Evolutionary conservation across 2,888 invertebrate genomes (phyloP), one percentile per base, ranked within the genome.

Genomic region (Diadegma fenestrale): DNA sequence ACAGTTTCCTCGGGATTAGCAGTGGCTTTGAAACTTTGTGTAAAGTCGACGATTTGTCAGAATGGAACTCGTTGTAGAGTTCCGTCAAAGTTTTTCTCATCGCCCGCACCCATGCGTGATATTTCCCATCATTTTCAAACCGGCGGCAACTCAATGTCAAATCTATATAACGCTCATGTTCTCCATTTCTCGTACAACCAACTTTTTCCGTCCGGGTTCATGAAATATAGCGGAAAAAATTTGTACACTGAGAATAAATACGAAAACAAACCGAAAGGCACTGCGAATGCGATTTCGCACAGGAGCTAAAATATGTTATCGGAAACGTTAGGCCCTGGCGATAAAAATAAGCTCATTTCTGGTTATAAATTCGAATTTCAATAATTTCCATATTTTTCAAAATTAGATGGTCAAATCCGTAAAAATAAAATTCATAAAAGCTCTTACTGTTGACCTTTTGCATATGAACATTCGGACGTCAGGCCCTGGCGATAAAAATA

Each of bases 211-310:
- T 12, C 5, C 7, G 14, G 12, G 22, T 3, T 22, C 26, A 12
- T 58, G 58, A 58, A 26, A 58, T 58, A 58, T 58, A 22, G 58
- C 14, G 26, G 14, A 58, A 58, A 58, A 58, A 58, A 58, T 26
- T 58, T 4, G 26, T 26, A 14, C 14, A 58, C 1, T 26, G 14
- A 22, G 58, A 58, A 26, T 26, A 8, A n/a, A 51, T 51, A 51
- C 4, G 51, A 19, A 51, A 19, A 51, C 7, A 12, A 14, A 58
- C 14, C 26, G 26, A 58, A 26, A 26, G 12, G 12, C 7, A 58
- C 26, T 26, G n/a, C n/a, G 58, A 14, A 58, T 58, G 1, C 14
- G 0, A 26, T 5, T 5, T 14, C 14, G 4, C 26, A 58, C 22
- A 0, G 12, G 26, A 58, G 22, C 14, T 12, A 58, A n/a, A n/a